Conservation (phyloP, 2,888 invertebrate species). For the Caenorhabditis sp. region DNA sequence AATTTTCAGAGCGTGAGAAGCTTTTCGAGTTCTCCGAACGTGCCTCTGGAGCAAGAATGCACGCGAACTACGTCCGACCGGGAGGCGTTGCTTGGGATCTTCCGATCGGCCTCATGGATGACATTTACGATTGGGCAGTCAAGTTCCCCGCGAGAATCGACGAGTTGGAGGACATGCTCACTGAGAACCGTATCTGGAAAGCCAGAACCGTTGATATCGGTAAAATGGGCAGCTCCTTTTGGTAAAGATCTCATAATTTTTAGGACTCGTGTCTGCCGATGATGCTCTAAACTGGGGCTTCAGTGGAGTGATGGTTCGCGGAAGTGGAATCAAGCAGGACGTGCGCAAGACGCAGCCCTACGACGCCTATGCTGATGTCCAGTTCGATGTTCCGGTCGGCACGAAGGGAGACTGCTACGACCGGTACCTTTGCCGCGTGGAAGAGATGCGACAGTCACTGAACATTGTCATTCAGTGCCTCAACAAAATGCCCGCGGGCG, state of each 20-base stretch:
- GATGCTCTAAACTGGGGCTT: slow-evolving; percentile 96
- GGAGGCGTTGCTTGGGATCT: slow-evolving; percentile 95
- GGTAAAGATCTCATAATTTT: not conserved
- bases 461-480: slow-evolving; percentile 95
- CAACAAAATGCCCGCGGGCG: slow-evolving; percentile 91
- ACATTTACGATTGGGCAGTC: slow-evolving; percentile 91
- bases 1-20: slow-evolving; percentile 17
- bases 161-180: slow-evolving; percentile 94
- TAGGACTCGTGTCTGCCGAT: slow-evolving; percentile 89
- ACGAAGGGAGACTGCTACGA: slow-evolving; percentile 97
- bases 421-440: slow-evolving; percentile 87
- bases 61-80: slow-evolving; percentile 97
- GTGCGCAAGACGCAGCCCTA: slow-evolving; percentile 95
- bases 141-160: slow-evolving; percentile 90
- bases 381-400: slow-evolving; percentile 97
- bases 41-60: slow-evolving; percentile 98
- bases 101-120: slow-evolving; percentile 95
- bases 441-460: slow-evolving; percentile 91
- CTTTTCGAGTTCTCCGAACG: slow-evolving; percentile 99
- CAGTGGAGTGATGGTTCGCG: slow-evolving; percentile 96
- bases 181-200: slow-evolving; percentile 93
- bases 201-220: slow-evolving; percentile 89
- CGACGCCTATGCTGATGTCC: slow-evolving; percentile 93
- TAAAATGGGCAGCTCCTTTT: not conserved
- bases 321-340: slow-evolving; percentile 99